Percentiles rank a stretch among this genome's conserved stretches.
phyloP scores from a whole-genome alignment of 2,888 invertebrate species.

The Cetonia aurata region DNA sequence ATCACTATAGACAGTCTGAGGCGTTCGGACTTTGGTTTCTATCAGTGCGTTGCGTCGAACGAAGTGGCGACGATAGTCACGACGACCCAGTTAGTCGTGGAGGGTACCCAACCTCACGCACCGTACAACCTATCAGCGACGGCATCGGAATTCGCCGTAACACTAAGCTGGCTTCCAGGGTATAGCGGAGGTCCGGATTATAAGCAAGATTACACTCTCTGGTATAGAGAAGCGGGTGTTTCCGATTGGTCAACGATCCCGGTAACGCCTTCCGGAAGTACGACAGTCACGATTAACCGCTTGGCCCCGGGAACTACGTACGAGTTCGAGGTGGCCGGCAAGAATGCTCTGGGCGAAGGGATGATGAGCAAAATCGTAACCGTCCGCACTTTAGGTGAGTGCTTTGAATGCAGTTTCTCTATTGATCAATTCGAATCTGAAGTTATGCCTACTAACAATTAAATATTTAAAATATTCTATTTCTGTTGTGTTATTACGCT shows the following conservation, averaged over 20 bases:
- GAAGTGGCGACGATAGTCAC: constrained; percentile 96
- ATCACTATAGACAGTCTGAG: constrained; percentile 90
- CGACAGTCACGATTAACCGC: constrained; percentile 90
- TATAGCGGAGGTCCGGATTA: constrained; percentile 96
- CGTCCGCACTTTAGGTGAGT: constrained; percentile 88
- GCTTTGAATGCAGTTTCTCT: neutral
- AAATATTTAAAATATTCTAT: constrained; percentile 20
- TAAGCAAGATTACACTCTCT: constrained; percentile 95
- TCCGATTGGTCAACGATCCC: constrained; percentile 94
- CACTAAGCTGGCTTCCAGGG: constrained; percentile 93
- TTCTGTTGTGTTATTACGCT: constrained; percentile 34
- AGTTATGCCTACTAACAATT: constrained; percentile 22
- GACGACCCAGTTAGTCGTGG: constrained; percentile 89
- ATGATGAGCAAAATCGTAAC: constrained; percentile 95
- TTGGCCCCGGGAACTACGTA: constrained; percentile 91
- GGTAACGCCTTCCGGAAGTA: constrained; percentile 92
- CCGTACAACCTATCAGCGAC: constrained; percentile 95
- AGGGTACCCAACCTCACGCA: constrained; percentile 96
- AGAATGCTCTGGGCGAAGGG: constrained; percentile 94
- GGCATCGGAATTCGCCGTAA: constrained; percentile 91
- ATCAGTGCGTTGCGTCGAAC: constrained; percentile 95
- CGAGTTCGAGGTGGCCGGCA: constrained; percentile 96
- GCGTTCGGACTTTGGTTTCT: constrained; percentile 92
- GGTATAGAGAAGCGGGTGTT: constrained; percentile 91
- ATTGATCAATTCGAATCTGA: constrained; percentile 14